Base-by-base conservation (phyloP, 2,113 vertebrate genomes). In the Dicrurus megarhynchus region DNA sequence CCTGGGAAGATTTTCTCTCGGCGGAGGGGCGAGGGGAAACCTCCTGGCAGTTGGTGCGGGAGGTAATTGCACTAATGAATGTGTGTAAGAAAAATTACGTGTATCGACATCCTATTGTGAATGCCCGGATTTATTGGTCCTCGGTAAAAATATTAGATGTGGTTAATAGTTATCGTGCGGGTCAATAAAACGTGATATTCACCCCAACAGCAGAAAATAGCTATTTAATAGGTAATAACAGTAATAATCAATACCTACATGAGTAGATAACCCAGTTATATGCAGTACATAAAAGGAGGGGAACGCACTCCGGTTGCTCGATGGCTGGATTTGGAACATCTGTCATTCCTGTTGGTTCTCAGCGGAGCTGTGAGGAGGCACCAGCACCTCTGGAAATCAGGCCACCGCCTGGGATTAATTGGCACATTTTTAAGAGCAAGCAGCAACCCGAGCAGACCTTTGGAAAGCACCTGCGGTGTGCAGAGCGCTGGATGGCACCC, bases 201-300 rank as follows among this genome's bases (percentile, higher is more conserved):
- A 87, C 94, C 94, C 92, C 95, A 74, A 83, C 67, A 70, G 94
- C 78, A 91, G 93, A 94, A 95, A 94, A 97, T 95, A 93, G 92
- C 94, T 92, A 47, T 89, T 95, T 97, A 97, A 97, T 97, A 97
- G 96, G 96, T 96, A 97, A 97, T 97, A 97, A 94, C 92, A 73
- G 96, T 91, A 94, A 96, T 97, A 97, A 97, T 97, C 87, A 59
- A 97, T 97, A 95, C 8, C 57, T 87, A 94, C 93, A 95, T 90
- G 93, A 95, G 95, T 94, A 97, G 96, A 94, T 94, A 97, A 95
- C 92, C 92, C 95, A 90, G 78, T 96, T 94, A 74, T 70, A 65
- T 2, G 83, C 50, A 87, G 92, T 83, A 71, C 82, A 82, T 91
- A 84, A 94, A 86, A 90, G 84, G 75, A 90, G 35, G 86, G 70